Evolutionary conservation across 2,113 vertebrate species (phyloP), one percentile per base, ranked within the genome.

Genomic region (Stercorarius parasiticus): DNA sequence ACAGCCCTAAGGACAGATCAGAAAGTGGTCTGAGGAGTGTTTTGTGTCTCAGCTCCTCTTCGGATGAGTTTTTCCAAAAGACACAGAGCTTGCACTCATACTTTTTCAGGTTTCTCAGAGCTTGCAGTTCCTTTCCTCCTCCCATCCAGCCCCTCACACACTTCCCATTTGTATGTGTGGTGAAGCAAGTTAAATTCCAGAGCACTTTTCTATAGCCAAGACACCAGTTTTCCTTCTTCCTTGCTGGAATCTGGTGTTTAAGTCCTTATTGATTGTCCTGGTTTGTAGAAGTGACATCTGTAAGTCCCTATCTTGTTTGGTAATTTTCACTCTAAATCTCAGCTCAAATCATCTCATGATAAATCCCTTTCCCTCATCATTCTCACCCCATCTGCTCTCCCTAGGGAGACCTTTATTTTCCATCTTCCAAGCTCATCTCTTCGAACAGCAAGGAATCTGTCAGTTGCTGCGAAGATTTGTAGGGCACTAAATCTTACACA

Each of bases 241-340:
- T 88, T 88, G 13, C 61, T 64, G 49, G 76, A 91, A 79, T 62
- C 72, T 93, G 49, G 34, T 92, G 61, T 94, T 97, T 93, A 83
- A 95, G 70, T 58, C 65, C 56, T 86, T 97, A 96, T 89, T 96
- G 90, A 97, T 97, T 74, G 79, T 82, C 86, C 81, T 86, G 47
- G 56, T 96, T 94, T 93, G 69, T 69, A 84, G 77, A 97, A 97
- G 88, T 93, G 96, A 97, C 97, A 82, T 94, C 85, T 90, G 15
- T 96, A 97, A 97, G 80, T 96, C 97, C 95, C 90, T 97, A 88
- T 95, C 95, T 96, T 97, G 94, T 96, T 97, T 96, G 65, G 92
- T 91, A 96, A 97, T 97, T 97, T 96, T 97, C 92, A 92, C 86
- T 93, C 80, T 96, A 97, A 97, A 97, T 97, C 93, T 95, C 92